Evolutionary conservation across 2,888 invertebrate genomes (phyloP), one percentile per base, ranked within the genome.

Genomic region (Sclerodermus sp.): DNA sequence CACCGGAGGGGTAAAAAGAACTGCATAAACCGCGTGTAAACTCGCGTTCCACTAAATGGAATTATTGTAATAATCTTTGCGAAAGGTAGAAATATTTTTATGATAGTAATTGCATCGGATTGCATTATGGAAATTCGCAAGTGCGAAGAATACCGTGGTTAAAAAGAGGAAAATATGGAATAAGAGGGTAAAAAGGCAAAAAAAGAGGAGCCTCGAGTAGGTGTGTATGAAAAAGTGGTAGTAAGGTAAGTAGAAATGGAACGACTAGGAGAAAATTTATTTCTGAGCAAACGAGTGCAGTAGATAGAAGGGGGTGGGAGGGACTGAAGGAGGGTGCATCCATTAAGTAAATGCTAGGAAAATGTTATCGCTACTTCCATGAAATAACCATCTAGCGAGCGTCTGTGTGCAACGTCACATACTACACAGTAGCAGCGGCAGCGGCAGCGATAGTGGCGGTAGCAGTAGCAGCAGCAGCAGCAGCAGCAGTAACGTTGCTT

Each of bases 331-430:
- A 15, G 38, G 23, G 42, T 43, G 50, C 55, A 42, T 49, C 51
- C 54, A 57, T 65, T 63, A 61, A 57, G 55, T 57, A 57, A 66
- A 66, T 54, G 63, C 56, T 58, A 59, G 52, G 51, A 60, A 61
- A 66, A 61, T 56, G 61, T 61, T 67, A 58, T 61, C 57, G 54
- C 52, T 53, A 49, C 52, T 59, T 54, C 53, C 44, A 55, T 61
- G 65, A 56, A 64, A 65, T 58, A 62, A 63, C 57, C 58, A 61
- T 58, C 46, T 39, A 49, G 30, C 51, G 50, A 55, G 55, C 51
- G 53, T 44, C 38, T 31, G 47, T 31, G 29, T 55, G 57, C 55
- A 54, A 53, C 54, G 53, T 54, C 49, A 42, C 38, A 17, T 14
- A 16, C 38, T 40, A 8, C 23, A 23, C 23, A 23, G 4, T n/a